phyloP scores from a whole-genome alignment of 2,797 vertebrate genomes.

The Choloepus didactylus region DNA sequence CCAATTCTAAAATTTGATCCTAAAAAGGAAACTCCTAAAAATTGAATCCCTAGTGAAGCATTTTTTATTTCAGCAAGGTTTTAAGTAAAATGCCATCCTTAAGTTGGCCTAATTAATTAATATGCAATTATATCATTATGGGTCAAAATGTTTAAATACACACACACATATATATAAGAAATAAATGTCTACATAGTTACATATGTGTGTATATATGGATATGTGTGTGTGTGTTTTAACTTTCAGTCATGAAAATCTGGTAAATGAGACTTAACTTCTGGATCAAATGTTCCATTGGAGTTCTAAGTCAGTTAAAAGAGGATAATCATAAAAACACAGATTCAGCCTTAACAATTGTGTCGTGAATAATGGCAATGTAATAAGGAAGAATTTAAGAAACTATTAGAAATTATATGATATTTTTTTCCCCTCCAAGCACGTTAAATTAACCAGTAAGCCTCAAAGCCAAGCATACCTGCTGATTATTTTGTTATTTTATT shows the following conservation, averaged over 20 bases:
- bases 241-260: slow-evolving; percentile 17
- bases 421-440: slow-evolving; percentile 55
- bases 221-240: background rate
- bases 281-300: slow-evolving; percentile 56
- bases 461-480: slow-evolving; percentile 84
- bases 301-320: slow-evolving; percentile 64
- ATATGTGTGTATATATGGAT: background rate
- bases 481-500: slow-evolving; percentile 87
- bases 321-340: slow-evolving; percentile 72
- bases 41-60: background rate
- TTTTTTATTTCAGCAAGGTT: slow-evolving; percentile 44
- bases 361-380: slow-evolving; percentile 76
- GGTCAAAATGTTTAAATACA: slow-evolving; percentile 4
- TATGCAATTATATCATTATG: slow-evolving; percentile 4
- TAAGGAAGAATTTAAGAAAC: slow-evolving; percentile 76
- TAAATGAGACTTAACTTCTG: slow-evolving; percentile 42
- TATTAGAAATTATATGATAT: slow-evolving; percentile 78
- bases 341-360: slow-evolving; percentile 79
- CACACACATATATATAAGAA: background rate
- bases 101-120: slow-evolving; percentile 20
- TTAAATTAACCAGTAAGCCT: slow-evolving; percentile 87
- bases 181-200: background rate
- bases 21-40: slow-evolving; percentile 5
- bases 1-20: background rate
- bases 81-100: background rate